phyloP scores from a whole-genome alignment of 2,113 vertebrate species.

The Crocuta crocuta region DNA sequence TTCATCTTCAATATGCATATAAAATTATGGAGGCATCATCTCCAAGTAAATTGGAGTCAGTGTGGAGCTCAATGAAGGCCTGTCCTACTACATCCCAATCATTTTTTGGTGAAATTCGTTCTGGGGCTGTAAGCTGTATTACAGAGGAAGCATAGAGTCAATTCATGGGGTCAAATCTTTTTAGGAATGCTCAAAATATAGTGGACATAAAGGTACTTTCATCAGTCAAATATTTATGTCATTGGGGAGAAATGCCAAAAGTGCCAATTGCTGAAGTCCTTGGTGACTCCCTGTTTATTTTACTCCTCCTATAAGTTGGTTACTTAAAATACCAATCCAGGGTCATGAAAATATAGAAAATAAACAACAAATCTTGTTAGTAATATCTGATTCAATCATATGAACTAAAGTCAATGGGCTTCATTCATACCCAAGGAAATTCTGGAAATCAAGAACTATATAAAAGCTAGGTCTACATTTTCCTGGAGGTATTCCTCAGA shows the following conservation, averaged over 20 bases:
- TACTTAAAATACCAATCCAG: not conserved
- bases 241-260: not conserved
- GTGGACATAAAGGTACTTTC: not conserved
- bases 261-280: not conserved
- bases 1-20: not conserved
- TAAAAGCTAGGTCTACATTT: not conserved
- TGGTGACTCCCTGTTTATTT: not conserved
- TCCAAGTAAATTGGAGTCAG: not conserved
- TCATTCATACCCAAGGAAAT: not conserved
- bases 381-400: not conserved
- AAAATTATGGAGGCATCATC: not conserved
- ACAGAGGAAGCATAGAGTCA: not conserved
- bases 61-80: not conserved
- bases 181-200: not conserved
- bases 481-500: not conserved
- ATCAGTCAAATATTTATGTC: not conserved
- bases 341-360: not conserved
- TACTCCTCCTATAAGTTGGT: not conserved
- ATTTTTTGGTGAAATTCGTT: not conserved
- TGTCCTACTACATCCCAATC: not conserved
- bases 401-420: not conserved
- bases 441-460: slow-evolving; percentile 46
- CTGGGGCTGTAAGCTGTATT: not conserved
- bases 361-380: not conserved
- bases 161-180: not conserved